A percentile compares a stretch with the other conserved stretches of the same genome.
These are phyloP conservation scores for Poecile atricapillus DNA, from an alignment of 2,113 vertebrate genomes.

Conservation along the genomic window DNA sequence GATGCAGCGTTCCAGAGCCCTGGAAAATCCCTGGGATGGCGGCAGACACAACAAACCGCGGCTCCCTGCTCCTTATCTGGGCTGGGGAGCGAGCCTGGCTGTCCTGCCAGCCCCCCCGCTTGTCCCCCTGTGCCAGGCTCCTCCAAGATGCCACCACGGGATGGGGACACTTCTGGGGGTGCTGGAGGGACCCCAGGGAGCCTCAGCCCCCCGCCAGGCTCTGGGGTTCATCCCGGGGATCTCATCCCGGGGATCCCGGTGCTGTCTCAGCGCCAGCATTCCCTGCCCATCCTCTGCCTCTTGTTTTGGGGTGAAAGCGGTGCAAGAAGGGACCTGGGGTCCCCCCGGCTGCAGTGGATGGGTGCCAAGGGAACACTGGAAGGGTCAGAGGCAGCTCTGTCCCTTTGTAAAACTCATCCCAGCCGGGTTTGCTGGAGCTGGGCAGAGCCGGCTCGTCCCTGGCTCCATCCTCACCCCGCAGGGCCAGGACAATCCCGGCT, in stretches of 20 bases:
- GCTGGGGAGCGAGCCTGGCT: not conserved
- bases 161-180: not conserved
- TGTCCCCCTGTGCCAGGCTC: not conserved
- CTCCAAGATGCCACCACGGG: not conserved
- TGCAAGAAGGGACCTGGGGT: not conserved
- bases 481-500: too few relatives aligned
- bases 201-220: not conserved
- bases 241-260: not conserved
- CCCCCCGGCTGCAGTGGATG: not conserved
- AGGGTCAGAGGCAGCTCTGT: not conserved
- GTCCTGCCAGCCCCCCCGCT: not conserved
- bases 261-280: not conserved
- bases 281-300: not conserved
- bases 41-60: not conserved
- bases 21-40: not conserved
- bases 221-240: not conserved
- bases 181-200: not conserved
- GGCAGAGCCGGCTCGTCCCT: not conserved
- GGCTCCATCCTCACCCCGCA: not conserved
- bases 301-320: not conserved
- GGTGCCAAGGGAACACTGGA: not conserved
- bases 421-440: too few relatives aligned
- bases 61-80: not conserved
- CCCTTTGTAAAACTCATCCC: not conserved
- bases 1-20: not conserved